Base-by-base conservation (phyloP, 2,113 vertebrate species). In the Otocyon megalotis region DNA sequence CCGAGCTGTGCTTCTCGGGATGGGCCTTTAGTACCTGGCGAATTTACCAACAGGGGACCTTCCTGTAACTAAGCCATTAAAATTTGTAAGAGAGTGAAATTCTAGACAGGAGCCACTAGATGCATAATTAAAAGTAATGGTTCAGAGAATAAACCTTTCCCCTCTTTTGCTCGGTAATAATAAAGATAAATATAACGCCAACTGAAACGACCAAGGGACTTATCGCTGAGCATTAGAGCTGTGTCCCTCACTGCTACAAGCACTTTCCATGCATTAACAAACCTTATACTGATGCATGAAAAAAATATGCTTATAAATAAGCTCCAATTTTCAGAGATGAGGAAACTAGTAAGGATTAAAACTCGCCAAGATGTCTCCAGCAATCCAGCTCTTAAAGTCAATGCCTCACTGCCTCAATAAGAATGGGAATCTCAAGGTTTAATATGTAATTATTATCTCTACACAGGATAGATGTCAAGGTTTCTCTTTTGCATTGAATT, bases 61-160 rank as follows among this genome's bases (percentile, higher is more conserved):
- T 69, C 56, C n/a, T 65, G 60, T 37, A 69, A 87, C 56, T 35
- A 62, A 43, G 24, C 12, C 56, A 72, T 53, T 91, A 35, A 86
- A 58, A 76, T 90, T 50, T 94, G 13, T 84, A 5, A 60, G 37
- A 94, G 58, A 95, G 67, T 80, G 85, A 96, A 96, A 93, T 89
- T 96, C 50, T 91, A 86, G 79, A 60, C 32, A 67, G 43, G 37
- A 84, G 1, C 4, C 80, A 93, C 35, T 50, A 53, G 62, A 93
- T 58, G 19, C 3, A 63, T 37, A 85, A 93, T 93, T 89, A 85
- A 93, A 84, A 74, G 22, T 11, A 87, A 48, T 90, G n/a, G 4
- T 90, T 53, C 72, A 30, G 13, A 95, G 43, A 80, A 60, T 71
- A 86, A 86, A 69, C 80, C 3, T 16, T 85, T 85, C 30, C 35